Percentiles rank a stretch among this genome's conserved stretches.
phyloP scores from a whole-genome alignment of 2,888 invertebrate genomes.

The Erebia palarica region DNA sequence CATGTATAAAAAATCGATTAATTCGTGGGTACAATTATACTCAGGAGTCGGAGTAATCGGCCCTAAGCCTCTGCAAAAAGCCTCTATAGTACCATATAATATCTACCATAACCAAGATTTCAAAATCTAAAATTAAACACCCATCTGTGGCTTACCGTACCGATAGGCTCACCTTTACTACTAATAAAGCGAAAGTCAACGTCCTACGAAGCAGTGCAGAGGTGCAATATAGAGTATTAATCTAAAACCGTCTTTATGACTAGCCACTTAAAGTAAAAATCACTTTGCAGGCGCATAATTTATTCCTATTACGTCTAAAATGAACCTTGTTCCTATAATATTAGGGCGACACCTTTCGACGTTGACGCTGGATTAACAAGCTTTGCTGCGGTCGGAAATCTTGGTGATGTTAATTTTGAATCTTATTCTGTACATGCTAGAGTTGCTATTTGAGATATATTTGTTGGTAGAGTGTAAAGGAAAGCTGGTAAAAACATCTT shows the following conservation, averaged over 20 bases:
- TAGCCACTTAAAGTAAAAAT: conserved; percentile 26
- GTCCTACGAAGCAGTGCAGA: conserved; percentile 37
- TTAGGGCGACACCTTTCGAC: conserved; percentile 30
- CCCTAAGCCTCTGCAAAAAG: neutral
- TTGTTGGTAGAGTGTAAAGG: conserved; percentile 2
- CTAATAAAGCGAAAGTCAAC: conserved; percentile 40
- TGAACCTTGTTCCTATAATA: conserved; percentile 35
- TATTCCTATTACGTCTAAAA: conserved; percentile 31
- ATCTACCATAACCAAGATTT: neutral
- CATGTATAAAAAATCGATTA: no score
- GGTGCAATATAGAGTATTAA: conserved; percentile 27
- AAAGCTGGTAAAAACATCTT: conserved; percentile 34
- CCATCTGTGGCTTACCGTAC: conserved; percentile 23
- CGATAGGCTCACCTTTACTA: conserved; percentile 27
- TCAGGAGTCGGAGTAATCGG: neutral
- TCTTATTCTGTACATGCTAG: conserved; percentile 23
- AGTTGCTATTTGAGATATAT: neutral
- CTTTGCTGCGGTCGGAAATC: conserved; percentile 23
- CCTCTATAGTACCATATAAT: neutral
- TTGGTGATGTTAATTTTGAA: conserved; percentile 19
- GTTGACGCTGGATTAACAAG: conserved; percentile 30
- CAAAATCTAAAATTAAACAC: conserved; percentile 18
- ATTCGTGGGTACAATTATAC: no score
- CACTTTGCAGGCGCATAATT: conserved; percentile 23
- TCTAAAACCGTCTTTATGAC: conserved; percentile 26